Conservation (phyloP, 2,888 invertebrate species). For the Andrena minutula region DNA sequence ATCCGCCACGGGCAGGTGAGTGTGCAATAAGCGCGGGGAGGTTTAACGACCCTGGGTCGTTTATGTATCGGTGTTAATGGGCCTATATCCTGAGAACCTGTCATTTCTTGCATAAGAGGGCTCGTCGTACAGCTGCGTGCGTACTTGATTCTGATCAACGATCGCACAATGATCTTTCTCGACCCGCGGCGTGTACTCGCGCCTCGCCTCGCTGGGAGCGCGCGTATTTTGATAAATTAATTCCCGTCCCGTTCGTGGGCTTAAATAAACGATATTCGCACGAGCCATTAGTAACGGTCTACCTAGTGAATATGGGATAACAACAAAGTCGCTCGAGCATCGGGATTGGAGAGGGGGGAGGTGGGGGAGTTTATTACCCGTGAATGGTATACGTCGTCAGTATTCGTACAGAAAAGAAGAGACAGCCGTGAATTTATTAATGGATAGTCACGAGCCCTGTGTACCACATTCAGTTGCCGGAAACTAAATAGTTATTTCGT, state of each 20-base stretch:
- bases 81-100: slow-evolving; percentile 36
- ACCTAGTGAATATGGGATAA: slow-evolving; percentile 6
- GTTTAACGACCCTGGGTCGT: slow-evolving; percentile 57
- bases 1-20: slow-evolving; percentile 44
- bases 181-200: slow-evolving; percentile 25
- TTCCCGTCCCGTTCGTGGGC: slow-evolving; percentile 27
- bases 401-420: too few relatives aligned
- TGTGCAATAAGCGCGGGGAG: slow-evolving; percentile 15
- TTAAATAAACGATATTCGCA: slow-evolving; percentile 38
- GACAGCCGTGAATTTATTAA: slow-evolving; percentile 26
- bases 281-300: slow-evolving; percentile 34
- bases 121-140: slow-evolving; percentile 48
- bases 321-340: slow-evolving; percentile 5
- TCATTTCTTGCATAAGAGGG: slow-evolving; percentile 48
- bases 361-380: too few relatives aligned
- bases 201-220: neutral
- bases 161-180: slow-evolving; percentile 50
- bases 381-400: too few relatives aligned
- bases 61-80: slow-evolving; percentile 55
- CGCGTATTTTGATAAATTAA: slow-evolving; percentile 57
- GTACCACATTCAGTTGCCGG: too few relatives aligned
- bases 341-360: too few relatives aligned
- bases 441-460: slow-evolving; percentile 21
- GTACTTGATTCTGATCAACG: slow-evolving; percentile 43
- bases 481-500: too few relatives aligned